Evolutionary conservation across 2,888 invertebrate species (phyloP).

Genomic region (Leistus spinibarbis): DNA sequence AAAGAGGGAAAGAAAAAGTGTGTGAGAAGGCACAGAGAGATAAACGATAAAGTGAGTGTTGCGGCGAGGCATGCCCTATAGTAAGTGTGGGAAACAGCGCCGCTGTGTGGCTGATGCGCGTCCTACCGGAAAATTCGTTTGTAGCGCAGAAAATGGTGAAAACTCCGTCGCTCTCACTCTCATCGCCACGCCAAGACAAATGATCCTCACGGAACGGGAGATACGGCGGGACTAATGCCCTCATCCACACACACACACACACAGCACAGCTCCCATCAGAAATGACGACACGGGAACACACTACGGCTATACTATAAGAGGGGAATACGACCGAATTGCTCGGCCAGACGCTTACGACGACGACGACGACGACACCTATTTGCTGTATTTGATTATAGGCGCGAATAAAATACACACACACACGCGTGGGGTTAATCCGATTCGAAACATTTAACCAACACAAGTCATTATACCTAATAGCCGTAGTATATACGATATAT

Average conservation of each 20-base stretch:
- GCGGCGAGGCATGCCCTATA: conserved; percentile 50
- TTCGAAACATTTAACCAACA: conserved; percentile 34
- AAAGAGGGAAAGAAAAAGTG: no score
- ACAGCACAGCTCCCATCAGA: no score
- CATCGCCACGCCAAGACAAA: conserved; percentile 59
- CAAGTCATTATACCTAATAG: conserved; percentile 36
- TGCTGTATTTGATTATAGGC: conserved; percentile 40
- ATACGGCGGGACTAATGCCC: conserved; percentile 4
- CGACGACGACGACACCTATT: no score
- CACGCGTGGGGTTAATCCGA: conserved; percentile 35
- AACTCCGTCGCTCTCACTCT: no score
- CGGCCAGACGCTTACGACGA: no score
- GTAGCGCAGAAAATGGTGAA: conserved; percentile 57
- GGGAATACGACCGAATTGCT: conserved; percentile 9
- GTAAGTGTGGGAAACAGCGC: conserved; percentile 57
- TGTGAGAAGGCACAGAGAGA: background rate
- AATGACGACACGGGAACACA: no score
- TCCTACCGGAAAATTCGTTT: conserved; percentile 59
- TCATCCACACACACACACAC: background rate
- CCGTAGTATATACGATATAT: background rate
- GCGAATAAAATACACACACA: conserved; percentile 39
- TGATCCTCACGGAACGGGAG: conserved; percentile 50
- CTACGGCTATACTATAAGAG: no score
- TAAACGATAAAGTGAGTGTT: background rate
- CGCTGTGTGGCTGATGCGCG: conserved; percentile 54